Conservation (phyloP, 2,113 vertebrate genomes). For the Oplegnathus fasciatus region DNA sequence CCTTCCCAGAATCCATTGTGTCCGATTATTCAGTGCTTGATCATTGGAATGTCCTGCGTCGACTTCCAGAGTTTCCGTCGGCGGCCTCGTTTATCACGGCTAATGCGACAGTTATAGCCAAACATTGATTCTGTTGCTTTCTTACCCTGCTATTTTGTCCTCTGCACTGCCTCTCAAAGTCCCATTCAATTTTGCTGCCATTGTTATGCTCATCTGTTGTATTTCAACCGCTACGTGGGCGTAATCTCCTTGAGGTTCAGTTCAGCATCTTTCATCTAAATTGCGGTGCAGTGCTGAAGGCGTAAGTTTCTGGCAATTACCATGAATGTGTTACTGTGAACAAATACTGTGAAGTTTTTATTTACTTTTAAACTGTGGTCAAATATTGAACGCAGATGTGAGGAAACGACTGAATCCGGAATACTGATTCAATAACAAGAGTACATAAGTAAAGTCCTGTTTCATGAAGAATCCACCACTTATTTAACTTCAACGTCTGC, state of each 20-base stretch:
- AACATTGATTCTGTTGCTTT: slow-evolving; percentile 74
- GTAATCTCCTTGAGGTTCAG: slow-evolving; percentile 53
- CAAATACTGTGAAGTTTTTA: slow-evolving; percentile 23
- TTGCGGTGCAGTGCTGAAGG: slow-evolving; percentile 18
- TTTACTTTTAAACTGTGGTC: slow-evolving; percentile 34
- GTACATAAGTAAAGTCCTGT: background rate
- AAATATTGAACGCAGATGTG: slow-evolving; percentile 20
- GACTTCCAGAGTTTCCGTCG: slow-evolving; percentile 58
- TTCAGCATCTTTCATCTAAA: slow-evolving; percentile 59
- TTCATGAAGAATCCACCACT: slow-evolving; percentile 10
- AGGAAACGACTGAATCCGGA: background rate
- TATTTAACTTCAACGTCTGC: slow-evolving; percentile 17
- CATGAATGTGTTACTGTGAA: slow-evolving; percentile 12
- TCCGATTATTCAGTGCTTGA: slow-evolving; percentile 73
- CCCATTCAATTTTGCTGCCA: slow-evolving; percentile 51
- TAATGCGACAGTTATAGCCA: slow-evolving; percentile 75
- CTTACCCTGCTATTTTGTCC: slow-evolving; percentile 47
- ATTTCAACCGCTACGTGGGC: slow-evolving; percentile 18
- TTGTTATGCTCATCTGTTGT: slow-evolving; percentile 59
- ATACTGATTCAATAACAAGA: background rate
- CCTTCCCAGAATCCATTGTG: slow-evolving; percentile 73
- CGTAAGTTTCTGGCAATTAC: slow-evolving; percentile 41
- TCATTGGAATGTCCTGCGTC: slow-evolving; percentile 64
- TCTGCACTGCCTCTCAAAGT: slow-evolving; percentile 52
- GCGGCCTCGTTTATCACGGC: slow-evolving; percentile 64